Evolutionary conservation across 2,888 invertebrate genomes (phyloP), one percentile per base, ranked within the genome.

Genomic region (Spisula solida): DNA sequence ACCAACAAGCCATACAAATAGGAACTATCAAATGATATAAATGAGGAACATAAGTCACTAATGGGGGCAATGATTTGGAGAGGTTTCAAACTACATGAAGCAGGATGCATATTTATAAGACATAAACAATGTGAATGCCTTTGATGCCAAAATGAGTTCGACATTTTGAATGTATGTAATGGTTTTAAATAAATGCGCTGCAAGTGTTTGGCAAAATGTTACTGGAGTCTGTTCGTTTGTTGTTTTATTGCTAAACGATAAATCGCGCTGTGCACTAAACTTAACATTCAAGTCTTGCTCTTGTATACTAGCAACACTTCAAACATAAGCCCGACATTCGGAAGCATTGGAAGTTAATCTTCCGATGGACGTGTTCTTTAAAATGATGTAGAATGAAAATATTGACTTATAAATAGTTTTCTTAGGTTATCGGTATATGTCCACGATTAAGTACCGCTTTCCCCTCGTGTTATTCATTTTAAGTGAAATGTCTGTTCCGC

Each of bases 11-110:
- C 70, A 82, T 82, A 70, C 60, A 29, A 25, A 66, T 34, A 41
- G 41, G 41, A 66, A 20, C 66, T n/a, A 66, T 47, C 47, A 34
- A 82, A 47, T 82, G 16, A 82, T 47, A 25, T 82, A 82, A 82
- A 16, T 75, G 31, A 75, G 75, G 31, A 34, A 75, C 75, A 16
- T 31, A 31, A 75, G 75, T 16, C 60, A 66, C 4, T n/a, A n/a
- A n/a, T 66, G 25, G 6, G 75, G 16, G 75, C 34, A 75, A 4
- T 34, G 12, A 70, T 75, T 34, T 75, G 75, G 75, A 75, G 5
- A 12, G 25, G 29, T 75, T 75, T 75, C 75, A 31, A 75, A 75
- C 31, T 31, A 75, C 18, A 75, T 34, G 75, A 70, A 75, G 14
- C 34, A 16, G 4, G 18, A 75, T 75, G 29, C 34, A 34, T 75